phyloP scores from a whole-genome alignment of 2,888 invertebrate species.

The Polia nebulosa region DNA sequence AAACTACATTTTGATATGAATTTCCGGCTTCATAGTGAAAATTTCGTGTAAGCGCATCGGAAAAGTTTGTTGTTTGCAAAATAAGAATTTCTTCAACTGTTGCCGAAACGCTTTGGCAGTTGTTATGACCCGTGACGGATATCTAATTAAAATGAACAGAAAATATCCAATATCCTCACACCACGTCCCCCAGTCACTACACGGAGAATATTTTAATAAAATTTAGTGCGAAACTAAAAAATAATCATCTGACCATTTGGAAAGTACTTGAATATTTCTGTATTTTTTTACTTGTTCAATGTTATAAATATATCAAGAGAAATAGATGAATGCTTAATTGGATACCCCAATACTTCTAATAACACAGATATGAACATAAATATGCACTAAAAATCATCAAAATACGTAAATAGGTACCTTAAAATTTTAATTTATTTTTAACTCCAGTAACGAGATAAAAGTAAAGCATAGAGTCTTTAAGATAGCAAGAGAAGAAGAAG shows the following conservation, averaged over 20 bases:
- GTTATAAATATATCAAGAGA: neutral
- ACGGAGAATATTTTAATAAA: conserved; percentile 75
- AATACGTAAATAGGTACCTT: conserved; percentile 72
- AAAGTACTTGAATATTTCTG: neutral
- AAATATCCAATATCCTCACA: conserved; percentile 77
- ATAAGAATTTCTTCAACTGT: conserved; percentile 40
- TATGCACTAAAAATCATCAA: conserved; percentile 77
- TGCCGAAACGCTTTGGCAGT: conserved; percentile 63
- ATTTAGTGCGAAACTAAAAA: conserved; percentile 60
- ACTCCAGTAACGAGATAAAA: conserved; percentile 65
- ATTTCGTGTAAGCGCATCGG: conserved; percentile 51
- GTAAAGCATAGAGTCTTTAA: conserved; percentile 76
- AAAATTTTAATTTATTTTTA: conserved; percentile 50
- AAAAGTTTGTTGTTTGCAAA: conserved; percentile 32
- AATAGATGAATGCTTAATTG: neutral
- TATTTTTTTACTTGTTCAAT: neutral
- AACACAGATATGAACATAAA: neutral
- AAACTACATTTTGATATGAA: conserved; percentile 56
- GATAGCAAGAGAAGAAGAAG: conserved; percentile 79
- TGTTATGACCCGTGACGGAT: conserved; percentile 65
- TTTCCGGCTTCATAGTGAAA: conserved; percentile 52
- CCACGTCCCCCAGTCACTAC: conserved; percentile 87
- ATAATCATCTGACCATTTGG: neutral
- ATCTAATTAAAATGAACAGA: conserved; percentile 36
- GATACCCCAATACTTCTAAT: neutral